A percentile compares a stretch with the other conserved stretches of the same genome.
These are phyloP conservation scores for Drosophila kokeensis DNA, from an alignment of 2,888 invertebrate genomes.

Conservation along the genomic window DNA sequence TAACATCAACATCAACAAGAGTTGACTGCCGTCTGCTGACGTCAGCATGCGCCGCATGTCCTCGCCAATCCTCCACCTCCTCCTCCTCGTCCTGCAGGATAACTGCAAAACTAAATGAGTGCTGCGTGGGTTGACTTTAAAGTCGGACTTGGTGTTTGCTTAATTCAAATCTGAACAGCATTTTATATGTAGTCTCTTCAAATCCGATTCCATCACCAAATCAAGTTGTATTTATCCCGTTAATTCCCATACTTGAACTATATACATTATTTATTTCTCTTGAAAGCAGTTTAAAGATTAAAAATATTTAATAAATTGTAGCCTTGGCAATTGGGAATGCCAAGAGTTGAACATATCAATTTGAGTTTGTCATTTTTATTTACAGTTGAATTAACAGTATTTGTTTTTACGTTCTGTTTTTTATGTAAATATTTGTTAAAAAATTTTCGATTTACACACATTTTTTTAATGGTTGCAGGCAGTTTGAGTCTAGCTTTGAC, in stretches of 20 bases:
- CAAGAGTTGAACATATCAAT: not conserved
- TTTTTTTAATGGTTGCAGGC: not conserved
- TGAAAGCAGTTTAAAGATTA: not conserved
- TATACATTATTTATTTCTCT: not conserved
- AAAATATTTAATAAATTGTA: not conserved
- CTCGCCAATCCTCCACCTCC: not conserved
- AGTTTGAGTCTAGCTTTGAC: no score
- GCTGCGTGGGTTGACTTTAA: slow-evolving; percentile 3
- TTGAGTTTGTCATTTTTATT: not conserved
- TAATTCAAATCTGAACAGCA: not conserved
- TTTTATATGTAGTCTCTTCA: no score
- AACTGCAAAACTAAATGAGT: not conserved
- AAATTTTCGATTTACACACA: not conserved
- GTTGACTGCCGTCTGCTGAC: slow-evolving; percentile 13
- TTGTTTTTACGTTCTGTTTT: not conserved
- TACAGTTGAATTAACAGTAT: no score
- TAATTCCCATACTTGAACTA: not conserved
- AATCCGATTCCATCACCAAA: no score
- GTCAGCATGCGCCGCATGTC: slow-evolving; percentile 2
- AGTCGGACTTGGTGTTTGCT: not conserved
- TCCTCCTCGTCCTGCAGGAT: not conserved
- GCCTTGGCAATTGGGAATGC: not conserved
- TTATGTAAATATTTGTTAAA: not conserved
- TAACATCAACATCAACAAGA: slow-evolving; percentile 15
- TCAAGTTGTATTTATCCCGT: not conserved